Conservation (phyloP, 2,797 vertebrate genomes). For the Furcifer pardalis region DNA sequence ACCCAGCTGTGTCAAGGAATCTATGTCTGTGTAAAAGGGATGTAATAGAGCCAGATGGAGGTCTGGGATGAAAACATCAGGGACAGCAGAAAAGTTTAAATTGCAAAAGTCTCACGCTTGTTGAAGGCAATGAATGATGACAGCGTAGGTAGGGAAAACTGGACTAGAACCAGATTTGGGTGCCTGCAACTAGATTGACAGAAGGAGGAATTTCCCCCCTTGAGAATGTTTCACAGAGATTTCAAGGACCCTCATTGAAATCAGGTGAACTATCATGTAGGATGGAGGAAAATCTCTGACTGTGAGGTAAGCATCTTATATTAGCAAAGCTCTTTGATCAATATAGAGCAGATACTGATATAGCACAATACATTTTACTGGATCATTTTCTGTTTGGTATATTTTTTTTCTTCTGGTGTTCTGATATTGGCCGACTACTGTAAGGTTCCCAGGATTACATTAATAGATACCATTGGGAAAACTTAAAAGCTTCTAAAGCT, state of each 20-base stretch:
- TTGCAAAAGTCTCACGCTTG: too few relatives aligned
- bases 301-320: too few relatives aligned
- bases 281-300: too few relatives aligned
- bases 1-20: background rate
- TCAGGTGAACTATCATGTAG: too few relatives aligned
- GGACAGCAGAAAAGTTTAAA: background rate
- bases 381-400: background rate
- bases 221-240: background rate
- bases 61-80: background rate
- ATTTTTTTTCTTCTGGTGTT: background rate
- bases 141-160: background rate
- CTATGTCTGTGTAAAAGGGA: background rate
- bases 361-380: too few relatives aligned
- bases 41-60: conserved; percentile 1
- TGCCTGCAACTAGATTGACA: background rate
- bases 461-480: background rate
- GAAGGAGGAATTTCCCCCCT: background rate
- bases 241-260: background rate
- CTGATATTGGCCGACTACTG: background rate
- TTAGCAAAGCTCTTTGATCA: too few relatives aligned
- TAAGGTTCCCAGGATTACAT: background rate
- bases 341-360: too few relatives aligned
- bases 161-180: background rate
- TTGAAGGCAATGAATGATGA: background rate
- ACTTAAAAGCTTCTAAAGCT: background rate